These are phyloP conservation scores for Molanna angustata DNA, from an alignment of 2,888 invertebrate species.

Conservation along the genomic window DNA sequence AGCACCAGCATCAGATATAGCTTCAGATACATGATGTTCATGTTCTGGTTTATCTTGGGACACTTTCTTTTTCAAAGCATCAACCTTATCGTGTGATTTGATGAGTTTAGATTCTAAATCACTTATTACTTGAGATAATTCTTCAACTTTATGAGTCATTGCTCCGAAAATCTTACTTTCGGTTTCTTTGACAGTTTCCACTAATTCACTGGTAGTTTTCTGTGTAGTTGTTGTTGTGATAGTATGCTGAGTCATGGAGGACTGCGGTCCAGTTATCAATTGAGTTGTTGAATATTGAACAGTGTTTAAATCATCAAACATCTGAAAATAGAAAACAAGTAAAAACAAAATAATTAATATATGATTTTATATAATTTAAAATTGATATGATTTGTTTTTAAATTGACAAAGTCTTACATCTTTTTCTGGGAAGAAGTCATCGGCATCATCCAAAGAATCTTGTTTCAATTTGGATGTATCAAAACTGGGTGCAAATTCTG, in stretches of 20 bases:
- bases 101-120: constrained; percentile 10
- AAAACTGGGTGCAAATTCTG: constrained; percentile 47
- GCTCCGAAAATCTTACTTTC: constrained; percentile 8
- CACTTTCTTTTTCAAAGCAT: constrained; percentile 18
- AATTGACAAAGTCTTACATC: constrained; percentile 45
- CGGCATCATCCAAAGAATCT: constrained; percentile 54
- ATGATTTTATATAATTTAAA: no score
- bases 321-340: no score
- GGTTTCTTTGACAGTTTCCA: constrained; percentile 4
- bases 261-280: constrained; percentile 25
- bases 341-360: no score
- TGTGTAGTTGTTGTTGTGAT: not conserved
- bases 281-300: constrained; percentile 16
- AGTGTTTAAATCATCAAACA: constrained; percentile 25
- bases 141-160: constrained; percentile 5
- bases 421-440: constrained; percentile 52
- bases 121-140: constrained; percentile 5
- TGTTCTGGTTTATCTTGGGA: constrained; percentile 18
- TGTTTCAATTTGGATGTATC: constrained; percentile 50
- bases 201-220: constrained; percentile 2
- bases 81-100: constrained; percentile 16
- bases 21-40: constrained; percentile 17
- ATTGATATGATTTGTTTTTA: not conserved
- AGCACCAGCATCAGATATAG: constrained; percentile 20
- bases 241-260: constrained; percentile 21